A percentile compares a stretch with the other conserved stretches of the same genome.
phyloP scores from a whole-genome alignment of 2,888 invertebrate genomes.

The Agrotis clavis region DNA sequence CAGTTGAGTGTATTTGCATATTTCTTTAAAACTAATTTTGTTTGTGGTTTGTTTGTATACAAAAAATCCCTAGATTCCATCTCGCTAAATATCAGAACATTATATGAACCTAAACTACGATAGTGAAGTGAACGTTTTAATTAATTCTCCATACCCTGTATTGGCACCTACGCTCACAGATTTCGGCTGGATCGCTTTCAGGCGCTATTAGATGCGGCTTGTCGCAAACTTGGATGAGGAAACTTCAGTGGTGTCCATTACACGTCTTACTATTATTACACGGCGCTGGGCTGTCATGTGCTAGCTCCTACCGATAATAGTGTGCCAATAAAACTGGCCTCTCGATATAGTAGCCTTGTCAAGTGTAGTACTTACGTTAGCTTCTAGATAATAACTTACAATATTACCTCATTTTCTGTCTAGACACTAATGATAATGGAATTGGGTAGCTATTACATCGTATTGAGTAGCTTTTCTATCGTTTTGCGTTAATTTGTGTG shows the following conservation, averaged over 20 bases:
- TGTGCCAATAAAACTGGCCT: slow-evolving; percentile 50
- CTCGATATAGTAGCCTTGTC: slow-evolving; percentile 18
- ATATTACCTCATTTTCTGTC: slow-evolving; percentile 25
- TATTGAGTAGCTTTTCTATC: neutral
- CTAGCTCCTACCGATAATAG: slow-evolving; percentile 52
- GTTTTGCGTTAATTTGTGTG: slow-evolving; percentile 5
- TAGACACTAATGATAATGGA: slow-evolving; percentile 27
- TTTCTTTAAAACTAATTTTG: slow-evolving; percentile 20
- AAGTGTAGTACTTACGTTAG: slow-evolving; percentile 13
- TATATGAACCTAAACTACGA: slow-evolving; percentile 3
- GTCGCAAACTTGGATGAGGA: slow-evolving; percentile 85
- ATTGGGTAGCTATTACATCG: neutral
- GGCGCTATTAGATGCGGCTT: slow-evolving; percentile 77
- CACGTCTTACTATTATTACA: slow-evolving; percentile 73
- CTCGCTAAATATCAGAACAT: slow-evolving; percentile 4
- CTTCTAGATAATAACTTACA: slow-evolving; percentile 25
- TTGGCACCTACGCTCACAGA: slow-evolving; percentile 43
- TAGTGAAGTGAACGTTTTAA: slow-evolving; percentile 47
- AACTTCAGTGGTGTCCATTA: slow-evolving; percentile 83
- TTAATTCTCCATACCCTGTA: slow-evolving; percentile 62
- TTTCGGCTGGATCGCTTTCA: slow-evolving; percentile 75
- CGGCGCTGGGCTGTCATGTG: slow-evolving; percentile 57
- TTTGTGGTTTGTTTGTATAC: slow-evolving; percentile 8
- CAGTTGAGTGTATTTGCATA: slow-evolving; percentile 15
- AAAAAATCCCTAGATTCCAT: slow-evolving; percentile 14